Conservation (phyloP, 2,113 vertebrate species). For the Ammospiza nelsoni region DNA sequence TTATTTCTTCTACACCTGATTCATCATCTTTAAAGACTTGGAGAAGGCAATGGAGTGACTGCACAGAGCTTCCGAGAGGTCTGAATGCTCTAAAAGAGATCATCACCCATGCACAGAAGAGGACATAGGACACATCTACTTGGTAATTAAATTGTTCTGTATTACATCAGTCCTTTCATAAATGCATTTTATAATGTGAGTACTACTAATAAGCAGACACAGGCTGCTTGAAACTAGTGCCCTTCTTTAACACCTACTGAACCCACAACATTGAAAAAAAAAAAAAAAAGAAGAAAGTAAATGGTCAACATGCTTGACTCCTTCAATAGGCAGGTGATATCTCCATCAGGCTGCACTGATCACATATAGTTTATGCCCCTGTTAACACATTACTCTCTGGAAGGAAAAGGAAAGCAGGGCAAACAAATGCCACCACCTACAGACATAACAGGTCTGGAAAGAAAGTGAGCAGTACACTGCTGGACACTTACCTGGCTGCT, state of each 20-base stretch:
- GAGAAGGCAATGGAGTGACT: neutral
- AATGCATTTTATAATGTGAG: neutral
- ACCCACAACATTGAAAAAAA: neutral
- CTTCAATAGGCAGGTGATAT: neutral
- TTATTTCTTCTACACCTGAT: neutral
- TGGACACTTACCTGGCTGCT: conserved; percentile 83
- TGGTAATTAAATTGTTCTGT: neutral
- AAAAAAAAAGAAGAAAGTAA: neutral
- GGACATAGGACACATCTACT: neutral
- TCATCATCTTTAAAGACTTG: neutral
- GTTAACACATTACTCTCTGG: neutral
- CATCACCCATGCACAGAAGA: neutral
- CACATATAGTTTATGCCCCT: neutral
- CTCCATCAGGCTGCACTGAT: neutral
- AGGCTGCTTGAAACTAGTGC: neutral
- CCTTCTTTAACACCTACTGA: neutral
- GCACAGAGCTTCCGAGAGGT: neutral
- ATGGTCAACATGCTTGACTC: neutral
- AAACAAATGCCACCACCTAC: neutral
- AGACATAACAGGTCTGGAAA: neutral
- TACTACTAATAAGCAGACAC: neutral
- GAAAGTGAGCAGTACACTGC: neutral
- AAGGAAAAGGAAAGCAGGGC: too few species aligned
- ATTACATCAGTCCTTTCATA: neutral
- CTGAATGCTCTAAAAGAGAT: neutral